phyloP scores from a whole-genome alignment of 2,113 vertebrate genomes.

The Thamnaconus septentrionalis region DNA sequence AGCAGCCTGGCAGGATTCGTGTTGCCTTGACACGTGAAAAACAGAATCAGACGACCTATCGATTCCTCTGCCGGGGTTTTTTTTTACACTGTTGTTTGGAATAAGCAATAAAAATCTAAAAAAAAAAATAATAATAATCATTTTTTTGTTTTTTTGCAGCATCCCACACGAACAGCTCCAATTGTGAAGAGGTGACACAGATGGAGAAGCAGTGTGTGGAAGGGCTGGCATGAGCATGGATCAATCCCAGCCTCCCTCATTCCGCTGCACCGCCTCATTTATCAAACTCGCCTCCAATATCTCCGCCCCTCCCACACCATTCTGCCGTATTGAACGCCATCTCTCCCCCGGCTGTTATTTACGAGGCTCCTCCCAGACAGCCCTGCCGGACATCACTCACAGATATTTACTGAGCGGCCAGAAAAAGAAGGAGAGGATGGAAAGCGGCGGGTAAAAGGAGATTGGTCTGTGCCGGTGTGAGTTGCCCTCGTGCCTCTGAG shows the following conservation, averaged over 20 bases:
- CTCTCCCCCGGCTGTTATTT: conserved; percentile 44
- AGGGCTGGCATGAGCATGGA: conserved; percentile 3
- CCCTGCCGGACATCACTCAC: conserved; percentile 35
- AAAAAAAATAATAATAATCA: neutral
- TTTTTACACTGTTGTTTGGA: too few relatives aligned
- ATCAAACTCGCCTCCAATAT: conserved; percentile 38
- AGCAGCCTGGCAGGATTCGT: too few relatives aligned
- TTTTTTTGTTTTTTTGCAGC: neutral
- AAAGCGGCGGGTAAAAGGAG: neutral
- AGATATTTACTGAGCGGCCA: conserved; percentile 32
- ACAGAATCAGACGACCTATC: too few relatives aligned
- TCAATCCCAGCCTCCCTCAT: conserved; percentile 14
- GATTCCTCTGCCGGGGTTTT: too few relatives aligned
- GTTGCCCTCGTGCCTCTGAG: neutral
- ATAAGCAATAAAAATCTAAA: neutral
- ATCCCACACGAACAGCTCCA: neutral
- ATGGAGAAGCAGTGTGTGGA: neutral
- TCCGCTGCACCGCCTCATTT: conserved; percentile 32
- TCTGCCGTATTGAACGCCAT: conserved; percentile 35
- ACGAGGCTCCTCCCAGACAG: conserved; percentile 33
- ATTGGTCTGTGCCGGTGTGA: conserved; percentile 1
- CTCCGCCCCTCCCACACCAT: conserved; percentile 14
- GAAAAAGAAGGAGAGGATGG: conserved; percentile 15
- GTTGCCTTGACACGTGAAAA: too few relatives aligned
- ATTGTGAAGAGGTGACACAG: neutral